Evolutionary conservation across 2,888 invertebrate species (phyloP), one percentile per base, ranked within the genome.

Genomic region (Melanostoma mellinum): DNA sequence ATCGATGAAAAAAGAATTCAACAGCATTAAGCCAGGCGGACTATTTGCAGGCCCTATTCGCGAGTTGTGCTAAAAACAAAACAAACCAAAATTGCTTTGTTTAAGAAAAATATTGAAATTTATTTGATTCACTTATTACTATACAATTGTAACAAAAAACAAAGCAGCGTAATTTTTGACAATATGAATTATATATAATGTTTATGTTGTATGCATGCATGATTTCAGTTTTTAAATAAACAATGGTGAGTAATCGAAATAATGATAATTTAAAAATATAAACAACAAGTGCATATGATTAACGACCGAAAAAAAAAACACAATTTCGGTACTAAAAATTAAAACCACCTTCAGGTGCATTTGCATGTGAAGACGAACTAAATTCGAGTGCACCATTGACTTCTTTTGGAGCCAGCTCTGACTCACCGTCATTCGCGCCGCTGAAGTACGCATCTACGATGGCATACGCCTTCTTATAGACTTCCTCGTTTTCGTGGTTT

Each of bases 401-500:
- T 85, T 89, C 90, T 69, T 89, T 88, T 4, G 91, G 91, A 36
- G 88, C 90, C 71, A 91, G 82, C 61, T 89, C 89, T 52, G 87
- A 86, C 63, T 89, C 89, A 32, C 76, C 85, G 50, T 89, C 89
- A 55, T 90, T 89, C 52, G 79, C 87, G 35, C 52, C 85, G 52
- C 87, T 88, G 89, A 97, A 98, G 91, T 94, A 98, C 0, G 93
- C 93, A 87, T 97, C 97, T 58, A 98, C 94, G 84, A 98, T 93
- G 68, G 93, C 92, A 48, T 94, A 93, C 0, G 95, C 94, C 89
- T 97, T 97, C 88, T 94, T 94, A 92, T 97, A 98, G 50, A 94
- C 90, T 91, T 96, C 95, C 89, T 96, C 95, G 89, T 98, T 98
- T 87, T 97, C 96, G 88, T 99, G 98, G 71, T 94, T 93, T 89